phyloP scores from a whole-genome alignment of 2,888 invertebrate species.

The Drosophila anceps region DNA sequence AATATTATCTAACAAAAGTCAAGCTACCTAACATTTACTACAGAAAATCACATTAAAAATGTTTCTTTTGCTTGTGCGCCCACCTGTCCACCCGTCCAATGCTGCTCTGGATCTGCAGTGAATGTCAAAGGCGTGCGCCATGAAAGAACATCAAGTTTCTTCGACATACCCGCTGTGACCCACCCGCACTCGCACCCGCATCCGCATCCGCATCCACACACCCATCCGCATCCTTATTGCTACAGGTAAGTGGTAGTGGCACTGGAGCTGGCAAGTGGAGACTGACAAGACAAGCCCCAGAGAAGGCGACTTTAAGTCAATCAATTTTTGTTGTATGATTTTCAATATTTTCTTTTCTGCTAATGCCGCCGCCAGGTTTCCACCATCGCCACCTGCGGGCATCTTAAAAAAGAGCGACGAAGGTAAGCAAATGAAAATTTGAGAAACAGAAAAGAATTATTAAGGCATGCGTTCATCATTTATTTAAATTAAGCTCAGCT shows the following conservation, averaged over 20 bases:
- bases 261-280: constrained; percentile 4
- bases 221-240: constrained; percentile 76
- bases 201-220: constrained; percentile 56
- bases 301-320: constrained; percentile 71
- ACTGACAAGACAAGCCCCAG: constrained; percentile 57
- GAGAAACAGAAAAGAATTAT: constrained; percentile 54
- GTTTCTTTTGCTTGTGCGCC: constrained; percentile 32
- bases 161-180: constrained; percentile 86
- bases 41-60: constrained; percentile 53
- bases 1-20: constrained; percentile 81
- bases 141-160: constrained; percentile 86
- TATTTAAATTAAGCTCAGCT: constrained; percentile 75
- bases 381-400: constrained; percentile 84
- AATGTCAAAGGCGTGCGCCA: constrained; percentile 86
- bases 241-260: constrained; percentile 81
- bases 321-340: constrained; percentile 44
- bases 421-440: constrained; percentile 77
- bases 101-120: constrained; percentile 70
- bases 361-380: constrained; percentile 76
- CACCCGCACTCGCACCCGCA: constrained; percentile 81
- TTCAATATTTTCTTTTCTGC: constrained; percentile 54
- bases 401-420: constrained; percentile 85
- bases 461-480: constrained; percentile 73
- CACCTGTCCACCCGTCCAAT: constrained; percentile 42
- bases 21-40: constrained; percentile 33